Evolutionary conservation across 92 coral and sea anemone genomes (phyloP), one percentile per base, ranked within the genome.

Genomic region (Zoanthus sociatus): DNA sequence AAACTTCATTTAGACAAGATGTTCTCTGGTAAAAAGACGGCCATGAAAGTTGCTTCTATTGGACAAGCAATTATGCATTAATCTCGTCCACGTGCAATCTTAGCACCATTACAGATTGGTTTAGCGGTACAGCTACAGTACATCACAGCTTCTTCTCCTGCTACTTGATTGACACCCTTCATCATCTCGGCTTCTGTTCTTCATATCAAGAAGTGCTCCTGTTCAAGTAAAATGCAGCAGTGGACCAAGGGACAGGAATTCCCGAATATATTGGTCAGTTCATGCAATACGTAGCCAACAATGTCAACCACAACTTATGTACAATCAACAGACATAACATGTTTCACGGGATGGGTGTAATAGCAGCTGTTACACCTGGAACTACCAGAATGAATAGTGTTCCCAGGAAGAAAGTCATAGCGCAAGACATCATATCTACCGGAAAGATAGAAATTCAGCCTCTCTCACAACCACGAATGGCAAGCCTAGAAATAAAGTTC

Each of bases 311-410:
- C n/a, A 75, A 47, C 83, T 44, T 73, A 20, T 12, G 89, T 4
- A 86, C 61, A 37, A 58, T 61, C 15, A 75, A 73, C 89, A 83
- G 26, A 58, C 83, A 73, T 44, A 76, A 73, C 55, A 86, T 63
- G 2, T 93, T 90, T 71, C 92, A 93, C 70, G 92, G 91, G 4
- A 93, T 90, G 93, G 93, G 95, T 1, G 84, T 92, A 48, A 82
- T 92, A 1, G 91, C 93, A 12, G 53, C 93, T 1, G 89, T 88
- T 15, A 92, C 95, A 1, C 91, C 91, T 48, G 92, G 88, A 16
- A 91, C 96, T 10, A 15, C 37, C 20, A 71, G 76, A 20, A 21
- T 84, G 31, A 21, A 31, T 13, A 5, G 21, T 21, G 91, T 92
- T 51, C 91, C 89, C 8, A 92, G 89, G 63, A 74, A 54, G 42